Evolutionary conservation across 2,888 invertebrate genomes (phyloP).

Genomic region (Sphaeridia pumilis): DNA sequence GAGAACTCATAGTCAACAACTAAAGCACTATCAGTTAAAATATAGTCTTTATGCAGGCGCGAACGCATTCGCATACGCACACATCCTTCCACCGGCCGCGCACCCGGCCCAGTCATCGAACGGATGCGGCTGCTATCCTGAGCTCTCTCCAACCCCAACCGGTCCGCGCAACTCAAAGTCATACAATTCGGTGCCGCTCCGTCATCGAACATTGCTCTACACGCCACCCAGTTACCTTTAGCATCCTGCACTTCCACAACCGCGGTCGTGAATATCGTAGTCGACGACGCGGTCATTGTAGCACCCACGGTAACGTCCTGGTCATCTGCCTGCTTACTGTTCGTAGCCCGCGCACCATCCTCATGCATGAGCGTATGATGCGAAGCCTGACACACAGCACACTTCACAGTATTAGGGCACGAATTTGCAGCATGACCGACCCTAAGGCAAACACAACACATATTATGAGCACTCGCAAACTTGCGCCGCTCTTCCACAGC

Average conservation of each 20-base stretch:
- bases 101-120: neutral
- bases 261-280: neutral
- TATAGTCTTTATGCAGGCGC: neutral
- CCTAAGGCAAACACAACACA: no score
- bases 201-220: slow-evolving; percentile 7
- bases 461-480: no score
- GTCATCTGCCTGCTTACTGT: no score
- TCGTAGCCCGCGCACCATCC: no score
- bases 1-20: neutral
- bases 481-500: no score
- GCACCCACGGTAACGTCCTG: no score
- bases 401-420: no score
- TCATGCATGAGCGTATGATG: no score
- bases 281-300: no score
- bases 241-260: neutral
- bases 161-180: neutral
- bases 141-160: neutral
- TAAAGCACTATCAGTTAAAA: neutral
- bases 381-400: no score
- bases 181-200: slow-evolving; percentile 2
- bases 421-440: no score
- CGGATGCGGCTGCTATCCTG: no score
- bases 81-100: neutral
- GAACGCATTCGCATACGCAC: neutral
- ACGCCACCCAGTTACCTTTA: neutral